Percentiles rank a stretch among this genome's conserved stretches.
These are phyloP conservation scores for Drosophila subquinaria DNA, from an alignment of 2,888 invertebrate genomes.

Conservation along the genomic window DNA sequence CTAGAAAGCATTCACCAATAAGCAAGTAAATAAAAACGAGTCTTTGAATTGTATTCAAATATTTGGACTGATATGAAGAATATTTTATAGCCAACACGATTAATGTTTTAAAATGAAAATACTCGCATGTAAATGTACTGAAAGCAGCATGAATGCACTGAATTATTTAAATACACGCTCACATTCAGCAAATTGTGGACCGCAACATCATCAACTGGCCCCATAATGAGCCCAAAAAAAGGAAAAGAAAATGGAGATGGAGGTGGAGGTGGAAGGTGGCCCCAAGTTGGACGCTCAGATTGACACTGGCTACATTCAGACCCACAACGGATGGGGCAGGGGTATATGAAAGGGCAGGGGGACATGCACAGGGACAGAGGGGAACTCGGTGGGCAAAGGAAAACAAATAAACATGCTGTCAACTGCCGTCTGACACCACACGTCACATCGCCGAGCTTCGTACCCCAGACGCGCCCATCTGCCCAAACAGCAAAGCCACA, in stretches of 20 bases:
- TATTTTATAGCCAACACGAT: neutral
- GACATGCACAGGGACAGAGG: too few relatives aligned
- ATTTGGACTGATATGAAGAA: neutral
- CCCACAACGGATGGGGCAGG: neutral
- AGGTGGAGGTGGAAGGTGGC: slow-evolving; percentile 9
- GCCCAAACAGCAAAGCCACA: slow-evolving; percentile 49
- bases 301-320: slow-evolving; percentile 49
- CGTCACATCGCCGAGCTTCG: slow-evolving; percentile 45
- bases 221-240: slow-evolving; percentile 19
- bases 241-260: neutral
- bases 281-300: slow-evolving; percentile 40
- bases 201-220: slow-evolving; percentile 27
- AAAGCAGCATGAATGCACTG: neutral
- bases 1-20: neutral
- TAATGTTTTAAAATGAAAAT: neutral
- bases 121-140: neutral
- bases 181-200: slow-evolving; percentile 7
- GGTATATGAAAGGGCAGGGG: neutral
- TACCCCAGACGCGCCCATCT: slow-evolving; percentile 45
- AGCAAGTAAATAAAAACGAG: slow-evolving; percentile 2
- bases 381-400: slow-evolving; percentile 36
- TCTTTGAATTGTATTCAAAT: slow-evolving; percentile 1
- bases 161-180: slow-evolving; percentile 15
- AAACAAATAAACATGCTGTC: slow-evolving; percentile 82
- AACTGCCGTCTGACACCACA: slow-evolving; percentile 81